phyloP scores from a whole-genome alignment of 1,140 invertebrate genomes.

The Pomacea maculata region DNA sequence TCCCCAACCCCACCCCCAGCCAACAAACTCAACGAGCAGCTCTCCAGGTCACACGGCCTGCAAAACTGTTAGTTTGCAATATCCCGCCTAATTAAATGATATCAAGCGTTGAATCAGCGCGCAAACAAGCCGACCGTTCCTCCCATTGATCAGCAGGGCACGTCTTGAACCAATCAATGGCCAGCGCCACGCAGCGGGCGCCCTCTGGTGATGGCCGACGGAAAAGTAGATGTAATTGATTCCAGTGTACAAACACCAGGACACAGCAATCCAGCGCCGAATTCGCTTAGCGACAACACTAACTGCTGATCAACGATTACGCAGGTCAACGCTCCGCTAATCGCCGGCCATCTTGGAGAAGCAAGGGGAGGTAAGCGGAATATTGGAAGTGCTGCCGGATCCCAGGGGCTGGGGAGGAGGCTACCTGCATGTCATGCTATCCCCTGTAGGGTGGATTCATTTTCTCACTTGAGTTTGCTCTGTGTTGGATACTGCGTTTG shows the following conservation, averaged over 20 bases:
- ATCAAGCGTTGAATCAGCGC: constrained; percentile 13
- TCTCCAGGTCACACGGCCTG: too few relatives aligned
- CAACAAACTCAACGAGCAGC: neutral
- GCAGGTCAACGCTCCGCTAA: too few relatives aligned
- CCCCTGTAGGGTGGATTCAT: too few relatives aligned
- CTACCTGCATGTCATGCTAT: too few relatives aligned
- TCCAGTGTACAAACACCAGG: constrained; percentile 1
- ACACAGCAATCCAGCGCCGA: neutral
- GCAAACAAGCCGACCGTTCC: constrained; percentile 9
- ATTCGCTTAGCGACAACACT: too few relatives aligned
- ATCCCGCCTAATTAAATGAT: constrained; percentile 20
- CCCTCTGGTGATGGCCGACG: neutral
- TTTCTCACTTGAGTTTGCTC: too few relatives aligned
- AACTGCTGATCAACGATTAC: too few relatives aligned
- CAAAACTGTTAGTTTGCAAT: neutral
- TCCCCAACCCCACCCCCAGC: neutral
- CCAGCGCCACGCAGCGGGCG: neutral
- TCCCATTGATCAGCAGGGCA: constrained; percentile 3
- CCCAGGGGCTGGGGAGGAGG: too few relatives aligned
- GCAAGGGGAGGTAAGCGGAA: too few relatives aligned
- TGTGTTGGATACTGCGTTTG: too few relatives aligned
- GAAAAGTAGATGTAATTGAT: constrained; percentile 7
- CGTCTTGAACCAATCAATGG: neutral
- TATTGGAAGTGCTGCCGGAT: too few relatives aligned
- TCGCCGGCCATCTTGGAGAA: too few relatives aligned